Evolutionary conservation across 2,113 vertebrate species (phyloP).

Genomic region (Hemicordylus capensis): DNA sequence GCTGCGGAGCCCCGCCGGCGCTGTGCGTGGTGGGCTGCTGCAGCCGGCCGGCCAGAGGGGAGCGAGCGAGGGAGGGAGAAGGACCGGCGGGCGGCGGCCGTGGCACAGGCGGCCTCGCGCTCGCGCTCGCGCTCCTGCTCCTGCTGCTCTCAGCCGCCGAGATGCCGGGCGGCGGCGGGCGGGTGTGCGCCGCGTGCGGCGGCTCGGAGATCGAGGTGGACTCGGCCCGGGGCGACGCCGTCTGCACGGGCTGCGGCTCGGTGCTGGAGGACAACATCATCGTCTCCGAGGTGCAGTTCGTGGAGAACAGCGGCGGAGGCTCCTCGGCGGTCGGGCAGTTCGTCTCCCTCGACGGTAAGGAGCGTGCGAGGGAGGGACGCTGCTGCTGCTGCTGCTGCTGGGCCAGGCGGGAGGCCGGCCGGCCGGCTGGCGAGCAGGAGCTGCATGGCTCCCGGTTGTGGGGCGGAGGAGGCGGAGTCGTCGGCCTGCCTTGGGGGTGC

Average conservation of each 20-base stretch:
- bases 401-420: no score
- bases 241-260: slow-evolving; percentile 92
- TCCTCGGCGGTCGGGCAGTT: slow-evolving; percentile 96
- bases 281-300: slow-evolving; percentile 95
- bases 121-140: rapidly evolving
- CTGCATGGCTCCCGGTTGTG: no score
- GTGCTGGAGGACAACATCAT: slow-evolving; percentile 98
- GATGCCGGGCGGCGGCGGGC: slow-evolving; percentile 78
- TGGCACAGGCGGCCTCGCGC: no score
- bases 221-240: slow-evolving; percentile 90
- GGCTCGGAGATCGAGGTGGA: slow-evolving; percentile 91
- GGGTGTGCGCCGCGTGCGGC: slow-evolving; percentile 87
- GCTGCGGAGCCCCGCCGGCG: no score
- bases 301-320: slow-evolving; percentile 92
- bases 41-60: no score
- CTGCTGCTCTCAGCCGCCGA: neutral
- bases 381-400: no score
- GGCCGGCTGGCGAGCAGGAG: no score
- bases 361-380: no score
- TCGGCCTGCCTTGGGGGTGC: no score
- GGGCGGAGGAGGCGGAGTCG: no score
- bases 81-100: neutral
- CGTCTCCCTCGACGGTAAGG: slow-evolving; percentile 90
- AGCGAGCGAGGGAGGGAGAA: no score
- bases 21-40: neutral